Conservation (phyloP, 2,113 vertebrate species). For the Megaceryle torquata region DNA sequence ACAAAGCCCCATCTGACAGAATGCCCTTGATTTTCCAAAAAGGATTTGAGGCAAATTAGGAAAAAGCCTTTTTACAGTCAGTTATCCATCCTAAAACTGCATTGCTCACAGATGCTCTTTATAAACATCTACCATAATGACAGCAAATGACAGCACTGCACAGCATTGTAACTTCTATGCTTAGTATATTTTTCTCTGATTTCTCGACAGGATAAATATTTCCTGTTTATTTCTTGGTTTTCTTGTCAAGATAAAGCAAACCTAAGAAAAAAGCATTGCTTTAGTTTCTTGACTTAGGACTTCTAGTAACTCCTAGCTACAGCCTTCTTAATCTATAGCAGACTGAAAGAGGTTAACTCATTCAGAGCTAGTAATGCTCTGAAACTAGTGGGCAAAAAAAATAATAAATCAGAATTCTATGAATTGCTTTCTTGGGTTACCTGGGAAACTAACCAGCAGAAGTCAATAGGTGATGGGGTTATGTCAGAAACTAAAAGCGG, state of each 20-base stretch:
- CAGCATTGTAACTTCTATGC: neutral
- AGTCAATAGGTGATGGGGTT: neutral
- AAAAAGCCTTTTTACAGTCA: neutral
- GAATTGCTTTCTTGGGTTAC: neutral
- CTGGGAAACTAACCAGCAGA: neutral
- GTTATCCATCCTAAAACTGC: neutral
- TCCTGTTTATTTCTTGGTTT: neutral
- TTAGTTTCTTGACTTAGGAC: neutral
- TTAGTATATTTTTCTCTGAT: neutral
- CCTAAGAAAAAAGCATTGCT: neutral
- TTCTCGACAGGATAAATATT: neutral
- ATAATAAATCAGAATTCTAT: neutral
- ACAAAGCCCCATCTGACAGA: neutral
- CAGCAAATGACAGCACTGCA: neutral
- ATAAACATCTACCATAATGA: neutral
- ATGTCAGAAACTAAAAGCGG: neutral
- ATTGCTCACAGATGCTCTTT: neutral
- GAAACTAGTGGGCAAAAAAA: neutral
- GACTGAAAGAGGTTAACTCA: neutral
- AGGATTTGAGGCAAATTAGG: neutral
- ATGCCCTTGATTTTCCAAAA: neutral
- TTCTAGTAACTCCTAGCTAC: neutral
- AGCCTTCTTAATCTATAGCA: neutral
- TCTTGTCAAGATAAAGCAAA: neutral
- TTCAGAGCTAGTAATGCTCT: neutral